These are phyloP conservation scores for Mycalesis mineus DNA, from an alignment of 2,888 invertebrate genomes.

Conservation along the genomic window DNA sequence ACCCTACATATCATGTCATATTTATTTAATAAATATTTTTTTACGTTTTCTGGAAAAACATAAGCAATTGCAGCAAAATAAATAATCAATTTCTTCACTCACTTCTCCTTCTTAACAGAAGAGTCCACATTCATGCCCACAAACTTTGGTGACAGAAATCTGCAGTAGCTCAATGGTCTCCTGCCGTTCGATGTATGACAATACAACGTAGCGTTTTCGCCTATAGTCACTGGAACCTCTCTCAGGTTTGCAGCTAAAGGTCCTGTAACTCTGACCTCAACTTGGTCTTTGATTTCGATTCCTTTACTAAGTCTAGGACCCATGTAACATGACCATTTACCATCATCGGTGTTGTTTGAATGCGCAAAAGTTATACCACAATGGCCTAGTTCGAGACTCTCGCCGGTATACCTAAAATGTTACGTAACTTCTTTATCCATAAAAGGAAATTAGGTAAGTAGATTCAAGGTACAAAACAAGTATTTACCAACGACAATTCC, in stretches of 20 bases:
- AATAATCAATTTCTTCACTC: constrained; percentile 38
- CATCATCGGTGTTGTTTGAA: constrained; percentile 48
- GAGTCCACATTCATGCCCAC: constrained; percentile 64
- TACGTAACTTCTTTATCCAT: too few species aligned
- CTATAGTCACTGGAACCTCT: constrained; percentile 39
- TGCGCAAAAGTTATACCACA: constrained; percentile 64
- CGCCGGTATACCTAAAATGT: constrained; percentile 59
- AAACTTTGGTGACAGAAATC: constrained; percentile 59
- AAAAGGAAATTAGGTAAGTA: too few species aligned
- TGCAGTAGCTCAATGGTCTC: constrained; percentile 65
- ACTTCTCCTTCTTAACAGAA: constrained; percentile 56
- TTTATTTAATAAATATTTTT: neutral
- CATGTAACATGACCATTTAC: constrained; percentile 72
- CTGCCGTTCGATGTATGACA: constrained; percentile 64
- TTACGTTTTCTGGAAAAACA: too few species aligned
- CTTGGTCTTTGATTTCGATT: constrained; percentile 51
- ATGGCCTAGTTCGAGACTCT: constrained; percentile 60
- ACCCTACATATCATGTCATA: too few species aligned
- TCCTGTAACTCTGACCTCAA: constrained; percentile 64
- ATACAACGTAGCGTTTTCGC: constrained; percentile 47
- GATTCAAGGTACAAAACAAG: too few species aligned
- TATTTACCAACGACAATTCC: too few species aligned
- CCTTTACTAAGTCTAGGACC: constrained; percentile 53
- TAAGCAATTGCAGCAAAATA: neutral
- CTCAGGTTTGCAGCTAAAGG: constrained; percentile 54